These are phyloP conservation scores for Apamea sordens DNA, from an alignment of 2,888 invertebrate genomes.

Conservation along the genomic window DNA sequence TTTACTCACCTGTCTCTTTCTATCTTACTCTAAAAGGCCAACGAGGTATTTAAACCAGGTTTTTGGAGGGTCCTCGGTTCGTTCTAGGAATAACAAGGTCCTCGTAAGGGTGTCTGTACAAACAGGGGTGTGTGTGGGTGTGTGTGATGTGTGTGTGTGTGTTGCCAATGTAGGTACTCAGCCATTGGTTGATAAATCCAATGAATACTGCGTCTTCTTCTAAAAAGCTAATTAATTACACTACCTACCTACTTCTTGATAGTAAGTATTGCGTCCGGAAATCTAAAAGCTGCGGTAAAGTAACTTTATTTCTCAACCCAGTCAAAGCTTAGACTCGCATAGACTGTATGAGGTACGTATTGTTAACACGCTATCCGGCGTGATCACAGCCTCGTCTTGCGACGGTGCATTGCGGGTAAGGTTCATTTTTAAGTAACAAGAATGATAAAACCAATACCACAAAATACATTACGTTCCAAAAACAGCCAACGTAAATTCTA, in stretches of 20 bases:
- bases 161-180: not conserved
- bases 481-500: not conserved
- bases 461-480: not conserved
- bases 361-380: not conserved
- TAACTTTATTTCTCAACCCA: slow-evolving; percentile 10
- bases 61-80: too few species aligned
- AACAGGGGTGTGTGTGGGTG: too few species aligned
- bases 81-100: too few species aligned
- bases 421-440: not conserved
- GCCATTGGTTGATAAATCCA: not conserved
- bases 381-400: not conserved
- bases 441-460: not conserved
- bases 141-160: too few species aligned
- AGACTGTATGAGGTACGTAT: not conserved
- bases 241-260: not conserved
- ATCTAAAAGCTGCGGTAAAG: not conserved
- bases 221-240: not conserved
- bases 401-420: not conserved
- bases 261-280: not conserved
- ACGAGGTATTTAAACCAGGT: too few species aligned
- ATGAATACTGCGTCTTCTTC: not conserved
- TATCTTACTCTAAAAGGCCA: too few species aligned
- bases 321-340: not conserved
- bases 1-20: too few species aligned
- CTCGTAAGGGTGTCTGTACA: too few species aligned